Evolutionary conservation across 2,797 vertebrate genomes (phyloP).

Genomic region (Leptoclinus maculatus): DNA sequence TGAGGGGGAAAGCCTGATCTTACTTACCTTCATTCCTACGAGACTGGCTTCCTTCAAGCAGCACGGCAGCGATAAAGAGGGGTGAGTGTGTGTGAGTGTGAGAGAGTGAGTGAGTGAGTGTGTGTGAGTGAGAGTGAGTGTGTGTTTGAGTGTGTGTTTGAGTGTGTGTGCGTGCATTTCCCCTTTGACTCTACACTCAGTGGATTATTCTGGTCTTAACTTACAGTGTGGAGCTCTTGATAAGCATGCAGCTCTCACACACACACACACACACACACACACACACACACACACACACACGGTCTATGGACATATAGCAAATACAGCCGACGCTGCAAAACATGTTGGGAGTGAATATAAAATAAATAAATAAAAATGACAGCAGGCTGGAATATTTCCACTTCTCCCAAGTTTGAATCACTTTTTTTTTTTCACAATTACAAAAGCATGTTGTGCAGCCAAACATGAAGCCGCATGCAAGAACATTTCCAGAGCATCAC

Average conservation of each 20-base stretch:
- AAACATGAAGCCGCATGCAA: too few species aligned
- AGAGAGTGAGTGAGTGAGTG: too few species aligned
- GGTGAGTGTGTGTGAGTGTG: conserved; percentile 9
- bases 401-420: not conserved
- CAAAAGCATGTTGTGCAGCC: too few species aligned
- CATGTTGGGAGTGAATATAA: not conserved
- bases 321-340: conserved; percentile 34
- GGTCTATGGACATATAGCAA: not conserved
- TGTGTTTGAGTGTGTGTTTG: conserved; percentile 9
- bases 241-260: conserved; percentile 13
- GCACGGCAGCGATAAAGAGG: conserved; percentile 53
- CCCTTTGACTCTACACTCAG: not conserved
- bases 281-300: not conserved
- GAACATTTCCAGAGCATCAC: too few species aligned
- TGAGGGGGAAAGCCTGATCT: not conserved
- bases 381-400: not conserved
- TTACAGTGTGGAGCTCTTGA: conserved; percentile 18
- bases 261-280: not conserved
- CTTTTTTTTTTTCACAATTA: not conserved
- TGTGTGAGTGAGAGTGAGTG: conserved; percentile 9
- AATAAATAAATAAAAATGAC: not conserved
- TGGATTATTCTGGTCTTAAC: conserved; percentile 36
- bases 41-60: conserved; percentile 68
- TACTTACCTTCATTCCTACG: conserved; percentile 63
- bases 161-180: not conserved